phyloP scores from a whole-genome alignment of 2,797 vertebrate species.

The Spheniscus humboldti region DNA sequence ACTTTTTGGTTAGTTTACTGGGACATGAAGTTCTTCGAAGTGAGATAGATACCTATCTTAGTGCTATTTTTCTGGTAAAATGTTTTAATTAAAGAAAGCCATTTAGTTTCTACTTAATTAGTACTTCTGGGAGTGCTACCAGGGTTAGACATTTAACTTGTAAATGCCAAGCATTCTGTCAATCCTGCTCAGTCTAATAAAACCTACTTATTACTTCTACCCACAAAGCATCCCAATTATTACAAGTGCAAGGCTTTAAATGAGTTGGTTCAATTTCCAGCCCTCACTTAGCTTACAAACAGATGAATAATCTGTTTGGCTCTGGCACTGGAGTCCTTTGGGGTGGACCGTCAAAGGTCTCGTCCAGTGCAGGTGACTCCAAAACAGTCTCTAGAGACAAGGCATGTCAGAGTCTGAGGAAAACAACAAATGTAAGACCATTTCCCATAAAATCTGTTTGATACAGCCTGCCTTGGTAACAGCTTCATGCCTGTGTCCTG shows the following conservation, averaged over 20 bases:
- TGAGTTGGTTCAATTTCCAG: not conserved
- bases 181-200: not conserved
- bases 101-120: not conserved
- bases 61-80: not conserved
- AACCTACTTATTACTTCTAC: not conserved
- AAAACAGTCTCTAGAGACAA: not conserved
- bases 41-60: not conserved
- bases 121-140: not conserved
- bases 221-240: not conserved
- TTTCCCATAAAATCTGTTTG: not conserved
- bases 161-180: not conserved
- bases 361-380: not conserved
- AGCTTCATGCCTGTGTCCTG: not conserved
- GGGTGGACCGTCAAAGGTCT: not conserved
- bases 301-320: not conserved
- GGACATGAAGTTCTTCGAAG: not conserved
- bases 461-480: not conserved
- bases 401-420: not conserved
- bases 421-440: not conserved
- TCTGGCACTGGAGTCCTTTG: not conserved
- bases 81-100: not conserved
- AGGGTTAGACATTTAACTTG: not conserved
- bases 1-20: not conserved
- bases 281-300: not conserved
- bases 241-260: not conserved